Evolutionary conservation across 2,888 invertebrate genomes (phyloP).

Genomic region (Malthinus flaveolus): DNA sequence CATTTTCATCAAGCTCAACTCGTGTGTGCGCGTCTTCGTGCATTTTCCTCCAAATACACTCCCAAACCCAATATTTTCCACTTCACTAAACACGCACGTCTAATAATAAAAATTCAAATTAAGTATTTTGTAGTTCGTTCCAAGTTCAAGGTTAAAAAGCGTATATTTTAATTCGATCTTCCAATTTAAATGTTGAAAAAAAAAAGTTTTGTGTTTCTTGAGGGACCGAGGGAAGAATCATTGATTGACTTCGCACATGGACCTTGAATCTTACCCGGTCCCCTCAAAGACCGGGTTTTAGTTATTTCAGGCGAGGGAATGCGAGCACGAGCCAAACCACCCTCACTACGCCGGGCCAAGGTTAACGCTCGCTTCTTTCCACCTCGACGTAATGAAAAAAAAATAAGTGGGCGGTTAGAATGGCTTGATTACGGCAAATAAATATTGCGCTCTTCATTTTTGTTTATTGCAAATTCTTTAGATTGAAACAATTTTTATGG

Average conservation of each 20-base stretch:
- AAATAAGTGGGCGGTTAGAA: slow-evolving; percentile 5
- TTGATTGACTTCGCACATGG: slow-evolving; percentile 35
- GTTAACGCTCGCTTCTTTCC: slow-evolving; percentile 39
- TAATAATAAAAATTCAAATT: slow-evolving; percentile 7
- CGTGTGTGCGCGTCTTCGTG: too few relatives aligned
- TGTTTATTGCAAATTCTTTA: slow-evolving; percentile 1
- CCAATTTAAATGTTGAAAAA: background rate
- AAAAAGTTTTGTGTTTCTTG: background rate
- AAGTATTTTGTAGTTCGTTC: background rate
- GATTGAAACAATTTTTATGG: background rate
- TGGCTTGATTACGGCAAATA: too few relatives aligned
- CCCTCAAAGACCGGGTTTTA: slow-evolving; percentile 30
- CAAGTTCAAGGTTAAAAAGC: slow-evolving; percentile 6
- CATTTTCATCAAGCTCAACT: too few relatives aligned
- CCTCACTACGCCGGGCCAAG: slow-evolving; percentile 41
- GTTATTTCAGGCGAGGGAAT: slow-evolving; percentile 34
- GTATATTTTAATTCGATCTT: background rate
- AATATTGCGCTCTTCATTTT: background rate
- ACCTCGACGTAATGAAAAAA: slow-evolving; percentile 5
- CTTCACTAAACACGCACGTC: background rate
- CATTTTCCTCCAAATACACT: too few relatives aligned
- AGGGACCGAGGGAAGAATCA: slow-evolving; percentile 30
- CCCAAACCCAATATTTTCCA: too few relatives aligned
- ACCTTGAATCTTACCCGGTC: slow-evolving; percentile 40
- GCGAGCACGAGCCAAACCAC: slow-evolving; percentile 34